Percentiles rank a stretch among this genome's conserved stretches.
Conservation (phyloP, 2,113 vertebrate species). For the Rhineura floridana region DNA sequence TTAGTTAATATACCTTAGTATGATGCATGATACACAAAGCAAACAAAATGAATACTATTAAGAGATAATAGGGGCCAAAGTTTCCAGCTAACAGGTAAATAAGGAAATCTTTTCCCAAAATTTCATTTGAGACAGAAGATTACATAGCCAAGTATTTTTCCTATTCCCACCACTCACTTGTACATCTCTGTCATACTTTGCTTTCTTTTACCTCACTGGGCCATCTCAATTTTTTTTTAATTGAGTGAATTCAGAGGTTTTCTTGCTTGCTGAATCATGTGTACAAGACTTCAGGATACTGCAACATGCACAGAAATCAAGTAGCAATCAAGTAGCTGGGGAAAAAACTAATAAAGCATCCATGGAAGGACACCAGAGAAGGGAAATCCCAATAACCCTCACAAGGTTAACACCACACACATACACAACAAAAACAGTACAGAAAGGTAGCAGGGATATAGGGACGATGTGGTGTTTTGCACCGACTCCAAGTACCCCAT, state of each 20-base stretch:
- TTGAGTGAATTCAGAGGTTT: neutral
- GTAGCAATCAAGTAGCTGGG: too few species aligned
- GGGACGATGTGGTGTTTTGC: too few species aligned
- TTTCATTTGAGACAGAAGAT: conserved; percentile 64
- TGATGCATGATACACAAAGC: conserved; percentile 20
- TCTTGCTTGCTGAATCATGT: fast-evolving
- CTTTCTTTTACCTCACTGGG: neutral
- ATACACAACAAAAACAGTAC: too few species aligned
- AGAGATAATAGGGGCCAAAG: conserved; percentile 25
- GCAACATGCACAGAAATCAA: neutral
- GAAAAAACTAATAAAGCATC: too few species aligned
- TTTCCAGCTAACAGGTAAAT: conserved; percentile 55
- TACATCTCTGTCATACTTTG: neutral
- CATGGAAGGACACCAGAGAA: too few species aligned
- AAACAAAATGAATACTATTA: conserved; percentile 3
- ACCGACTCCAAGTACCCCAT: too few species aligned
- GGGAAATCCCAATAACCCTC: too few species aligned
- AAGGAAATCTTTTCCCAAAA: conserved; percentile 60
- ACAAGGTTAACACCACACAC: too few species aligned
- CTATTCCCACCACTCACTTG: conserved; percentile 8
- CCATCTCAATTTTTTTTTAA: neutral
- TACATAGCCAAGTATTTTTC: conserved; percentile 43
- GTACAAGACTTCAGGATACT: neutral
- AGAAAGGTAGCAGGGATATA: too few species aligned
- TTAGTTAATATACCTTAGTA: conserved; percentile 22